Conservation (phyloP, 2,888 invertebrate species). For the Epirrhoe tristata region DNA sequence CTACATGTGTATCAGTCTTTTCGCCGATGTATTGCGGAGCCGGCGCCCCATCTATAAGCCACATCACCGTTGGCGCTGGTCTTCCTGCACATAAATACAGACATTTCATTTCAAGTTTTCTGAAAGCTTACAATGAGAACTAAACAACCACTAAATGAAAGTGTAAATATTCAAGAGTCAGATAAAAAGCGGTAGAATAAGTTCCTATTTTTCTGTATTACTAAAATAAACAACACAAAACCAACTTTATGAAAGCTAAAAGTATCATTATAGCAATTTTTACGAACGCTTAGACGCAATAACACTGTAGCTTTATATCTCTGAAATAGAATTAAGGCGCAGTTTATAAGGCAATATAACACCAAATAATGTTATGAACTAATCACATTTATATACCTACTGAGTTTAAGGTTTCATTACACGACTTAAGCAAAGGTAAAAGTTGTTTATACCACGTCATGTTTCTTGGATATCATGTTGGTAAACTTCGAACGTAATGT, state of each 20-base stretch:
- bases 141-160: neutral
- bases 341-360: conserved; percentile 7
- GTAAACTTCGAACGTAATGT: conserved; percentile 10
- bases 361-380: conserved; percentile 5
- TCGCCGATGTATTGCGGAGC: conserved; percentile 90
- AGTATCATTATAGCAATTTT: conserved; percentile 10
- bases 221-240: conserved; percentile 2
- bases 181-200: neutral
- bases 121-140: neutral
- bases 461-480: conserved; percentile 13
- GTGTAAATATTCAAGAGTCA: neutral
- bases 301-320: neutral
- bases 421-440: conserved; percentile 16
- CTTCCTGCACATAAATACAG: conserved; percentile 85
- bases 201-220: neutral
- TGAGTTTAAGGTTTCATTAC: conserved; percentile 18
- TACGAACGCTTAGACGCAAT: conserved; percentile 6
- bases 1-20: conserved; percentile 89
- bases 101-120: neutral
- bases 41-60: conserved; percentile 91
- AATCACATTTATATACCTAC: conserved; percentile 7
- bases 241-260: conserved; percentile 3
- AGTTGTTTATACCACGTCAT: conserved; percentile 23
- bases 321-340: neutral
- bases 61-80: conserved; percentile 93